Evolutionary conservation across 2,888 invertebrate species (phyloP).

Genomic region (Xylophagus ater): DNA sequence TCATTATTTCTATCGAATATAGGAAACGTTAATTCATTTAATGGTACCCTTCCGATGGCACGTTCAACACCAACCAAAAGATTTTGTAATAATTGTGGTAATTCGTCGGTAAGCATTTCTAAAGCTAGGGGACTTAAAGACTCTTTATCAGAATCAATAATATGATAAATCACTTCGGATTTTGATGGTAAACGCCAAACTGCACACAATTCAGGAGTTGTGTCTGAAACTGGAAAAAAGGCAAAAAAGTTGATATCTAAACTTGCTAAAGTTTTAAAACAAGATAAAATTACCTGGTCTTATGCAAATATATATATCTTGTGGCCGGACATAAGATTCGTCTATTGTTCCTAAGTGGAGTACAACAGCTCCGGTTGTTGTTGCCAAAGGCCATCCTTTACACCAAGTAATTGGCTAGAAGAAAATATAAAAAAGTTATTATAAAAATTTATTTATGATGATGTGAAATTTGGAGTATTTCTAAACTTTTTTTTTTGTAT

Average conservation of each 20-base stretch:
- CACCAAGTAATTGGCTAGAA: slow-evolving; percentile 48
- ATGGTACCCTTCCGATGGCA: slow-evolving; percentile 53
- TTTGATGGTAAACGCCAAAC: slow-evolving; percentile 30
- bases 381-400: slow-evolving; percentile 55
- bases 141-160: slow-evolving; percentile 31
- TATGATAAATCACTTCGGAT: slow-evolving; percentile 27
- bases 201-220: slow-evolving; percentile 28
- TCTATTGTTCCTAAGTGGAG: slow-evolving; percentile 53
- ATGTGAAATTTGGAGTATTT: too few relatives aligned
- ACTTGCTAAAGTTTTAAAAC: neutral
- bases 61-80: slow-evolving; percentile 57
- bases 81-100: slow-evolving; percentile 53
- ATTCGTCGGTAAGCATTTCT: slow-evolving; percentile 41
- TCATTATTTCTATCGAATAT: slow-evolving; percentile 33
- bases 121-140: slow-evolving; percentile 34
- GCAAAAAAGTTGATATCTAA: slow-evolving; percentile 26
- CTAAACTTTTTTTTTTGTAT: slow-evolving; percentile 1
- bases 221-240: slow-evolving; percentile 23
- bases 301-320: slow-evolving; percentile 56
- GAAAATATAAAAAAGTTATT: slow-evolving; percentile 23
- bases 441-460: slow-evolving; percentile 10
- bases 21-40: slow-evolving; percentile 54
- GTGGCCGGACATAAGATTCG: slow-evolving; percentile 47
- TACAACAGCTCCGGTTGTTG: slow-evolving; percentile 48
- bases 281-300: slow-evolving; percentile 29